Base-by-base conservation (phyloP, 2,888 invertebrate species). In the Notodromas monacha region DNA sequence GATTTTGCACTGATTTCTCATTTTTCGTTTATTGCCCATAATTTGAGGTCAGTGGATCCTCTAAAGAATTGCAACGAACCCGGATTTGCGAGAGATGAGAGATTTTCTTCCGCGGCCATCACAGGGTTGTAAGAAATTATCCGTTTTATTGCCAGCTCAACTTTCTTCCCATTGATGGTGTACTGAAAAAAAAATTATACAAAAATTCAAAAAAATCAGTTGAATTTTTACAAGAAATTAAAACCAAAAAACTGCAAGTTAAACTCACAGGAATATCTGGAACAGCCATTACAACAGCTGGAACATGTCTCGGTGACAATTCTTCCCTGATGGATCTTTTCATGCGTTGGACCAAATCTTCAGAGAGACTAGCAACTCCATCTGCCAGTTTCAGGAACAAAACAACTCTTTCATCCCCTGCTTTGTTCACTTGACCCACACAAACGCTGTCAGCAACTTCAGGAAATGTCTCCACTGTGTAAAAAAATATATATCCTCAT, bases 131-230 rank as follows among this genome's bases (percentile, higher is more conserved):
- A 52, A 31, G 47, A 45, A 14, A 58, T 45, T 5, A 55, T 48
- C 36, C 53, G 49, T 37, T 54, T 49, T 12, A 59, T 55, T 2
- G 57, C 57, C 4, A 58, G 47, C 41, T 59, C 59, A 15, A 60
- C 57, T 39, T 60, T 60, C 43, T 59, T 59, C 3, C 58, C 58
- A 40, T 50, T 56, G 33, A 54, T 49, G 12, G 58, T 59, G 42
- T 60, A 58, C 54, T 56, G 44, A 29, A 46, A 44, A 29, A 30
- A 32, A n/a, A n/a, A n/a, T n/a, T n/a, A n/a, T n/a, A n/a, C n/a
- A n/a, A n/a, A n/a, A n/a, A n/a, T n/a, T n/a, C n/a, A n/a, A n/a
- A n/a, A n/a, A n/a, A n/a, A n/a, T n/a, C n/a, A n/a, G n/a, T n/a
- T n/a, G n/a, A n/a, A n/a, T n/a, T n/a, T n/a, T n/a, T n/a, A n/a